Evolutionary conservation across 2,888 invertebrate species (phyloP).

Genomic region (Mesorhabditis sp.): DNA sequence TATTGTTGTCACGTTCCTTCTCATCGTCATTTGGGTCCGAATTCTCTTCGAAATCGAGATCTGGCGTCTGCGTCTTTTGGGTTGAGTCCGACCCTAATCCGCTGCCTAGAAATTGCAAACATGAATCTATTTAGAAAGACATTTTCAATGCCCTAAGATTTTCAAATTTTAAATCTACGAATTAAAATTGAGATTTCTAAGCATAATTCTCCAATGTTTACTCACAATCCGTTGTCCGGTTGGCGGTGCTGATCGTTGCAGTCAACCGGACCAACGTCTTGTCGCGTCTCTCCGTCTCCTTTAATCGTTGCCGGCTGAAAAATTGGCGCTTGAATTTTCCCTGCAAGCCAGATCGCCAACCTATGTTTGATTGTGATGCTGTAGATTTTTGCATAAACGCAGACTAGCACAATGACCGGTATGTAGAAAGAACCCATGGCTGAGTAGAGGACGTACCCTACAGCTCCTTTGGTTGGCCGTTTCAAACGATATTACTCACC

Average conservation of each 20-base stretch:
- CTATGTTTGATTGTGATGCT: constrained; percentile 53
- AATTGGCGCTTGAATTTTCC: background rate
- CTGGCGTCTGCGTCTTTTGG: background rate
- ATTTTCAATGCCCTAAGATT: no score
- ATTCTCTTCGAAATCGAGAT: constrained; percentile 35
- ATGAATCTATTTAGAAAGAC: no score
- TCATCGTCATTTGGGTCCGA: constrained; percentile 36
- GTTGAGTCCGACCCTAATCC: background rate
- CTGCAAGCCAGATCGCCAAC: background rate
- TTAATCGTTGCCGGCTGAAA: constrained; percentile 42
- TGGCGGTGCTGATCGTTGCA: constrained; percentile 3
- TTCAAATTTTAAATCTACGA: no score
- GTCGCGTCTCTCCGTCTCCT: constrained; percentile 53
- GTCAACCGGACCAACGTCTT: constrained; percentile 43
- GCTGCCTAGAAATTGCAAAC: background rate
- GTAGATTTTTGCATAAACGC: constrained; percentile 57
- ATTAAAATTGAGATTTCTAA: no score
- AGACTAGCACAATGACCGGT: constrained; percentile 73
- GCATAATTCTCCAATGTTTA: background rate
- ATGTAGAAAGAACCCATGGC: constrained; percentile 98
- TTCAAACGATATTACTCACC: constrained; percentile 16
- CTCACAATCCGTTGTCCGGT: background rate
- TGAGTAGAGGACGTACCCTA: constrained; percentile 88
- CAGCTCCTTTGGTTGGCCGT: background rate
- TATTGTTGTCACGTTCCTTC: background rate